Percentiles rank a stretch among this genome's conserved stretches.
phyloP scores from a whole-genome alignment of 2,888 invertebrate genomes.

The Boloria selene region DNA sequence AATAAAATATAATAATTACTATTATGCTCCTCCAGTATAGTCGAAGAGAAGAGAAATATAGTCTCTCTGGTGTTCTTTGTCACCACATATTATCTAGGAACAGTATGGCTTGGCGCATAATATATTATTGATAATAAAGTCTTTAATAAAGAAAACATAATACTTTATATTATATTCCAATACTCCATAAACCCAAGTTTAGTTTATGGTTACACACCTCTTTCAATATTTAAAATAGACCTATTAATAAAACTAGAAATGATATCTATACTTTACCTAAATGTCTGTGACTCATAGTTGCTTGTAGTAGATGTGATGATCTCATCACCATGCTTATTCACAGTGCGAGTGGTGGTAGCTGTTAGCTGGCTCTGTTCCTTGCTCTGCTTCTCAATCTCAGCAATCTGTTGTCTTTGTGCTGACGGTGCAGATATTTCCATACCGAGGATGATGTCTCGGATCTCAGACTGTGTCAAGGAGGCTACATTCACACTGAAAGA shows the following conservation, averaged over 20 bases:
- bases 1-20: neutral
- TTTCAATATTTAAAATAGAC: neutral
- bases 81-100: too few relatives aligned
- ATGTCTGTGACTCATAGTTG: conserved; percentile 99
- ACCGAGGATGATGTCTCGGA: conserved; percentile 98
- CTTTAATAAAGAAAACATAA: too few relatives aligned
- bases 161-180: too few relatives aligned
- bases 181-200: too few relatives aligned
- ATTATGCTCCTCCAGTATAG: neutral
- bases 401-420: conserved; percentile 99
- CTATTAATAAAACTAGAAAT: conserved; percentile 24
- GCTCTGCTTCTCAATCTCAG: conserved; percentile 99
- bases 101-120: too few relatives aligned
- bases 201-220: neutral
- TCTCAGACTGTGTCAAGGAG: conserved; percentile 99
- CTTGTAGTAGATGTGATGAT: conserved; percentile 99
- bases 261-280: conserved; percentile 79
- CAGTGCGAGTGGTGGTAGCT: conserved; percentile 98
- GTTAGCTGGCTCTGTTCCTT: conserved; percentile 99
- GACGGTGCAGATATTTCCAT: conserved; percentile 99
- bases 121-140: too few relatives aligned
- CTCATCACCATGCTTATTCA: conserved; percentile 99
- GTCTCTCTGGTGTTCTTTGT: too few relatives aligned
- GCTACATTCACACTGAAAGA: conserved; percentile 94
- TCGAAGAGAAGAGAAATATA: too few relatives aligned